Percentiles rank a stretch among this genome's conserved stretches.
These are phyloP conservation scores for Rhagologus leucostigma DNA, from an alignment of 2,113 vertebrate species.

Conservation along the genomic window DNA sequence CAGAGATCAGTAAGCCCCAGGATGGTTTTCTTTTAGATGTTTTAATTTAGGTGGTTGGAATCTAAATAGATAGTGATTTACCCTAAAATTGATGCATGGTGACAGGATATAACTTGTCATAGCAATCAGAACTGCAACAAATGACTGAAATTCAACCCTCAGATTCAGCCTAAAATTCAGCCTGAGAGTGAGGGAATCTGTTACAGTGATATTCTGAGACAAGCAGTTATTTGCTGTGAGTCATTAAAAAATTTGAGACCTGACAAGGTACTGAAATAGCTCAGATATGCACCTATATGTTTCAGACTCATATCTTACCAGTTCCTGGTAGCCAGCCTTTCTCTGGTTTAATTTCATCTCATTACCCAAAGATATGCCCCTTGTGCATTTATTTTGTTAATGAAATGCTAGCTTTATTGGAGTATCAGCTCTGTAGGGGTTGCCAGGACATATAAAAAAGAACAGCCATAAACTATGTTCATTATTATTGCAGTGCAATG, in stretches of 20 bases:
- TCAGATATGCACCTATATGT: background rate
- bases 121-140: background rate
- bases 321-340: background rate
- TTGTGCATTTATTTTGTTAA: constrained; percentile 34
- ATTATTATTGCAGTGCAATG: constrained; percentile 21
- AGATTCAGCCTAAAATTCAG: background rate
- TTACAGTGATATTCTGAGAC: background rate
- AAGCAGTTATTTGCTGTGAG: background rate
- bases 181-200: background rate
- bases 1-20: background rate
- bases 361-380: background rate
- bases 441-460: constrained; percentile 35
- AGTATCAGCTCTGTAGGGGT: constrained; percentile 8
- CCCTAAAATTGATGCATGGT: background rate
- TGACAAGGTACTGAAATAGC: background rate
- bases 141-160: background rate
- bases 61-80: background rate
- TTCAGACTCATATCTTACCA: background rate
- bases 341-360: background rate
- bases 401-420: constrained; percentile 5
- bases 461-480: constrained; percentile 24
- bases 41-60: constrained; percentile 4
- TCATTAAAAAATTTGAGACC: background rate
- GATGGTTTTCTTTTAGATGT: background rate
- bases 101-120: background rate